Conservation (phyloP, 1,140 invertebrate species). For the Scaptomyza pallida region DNA sequence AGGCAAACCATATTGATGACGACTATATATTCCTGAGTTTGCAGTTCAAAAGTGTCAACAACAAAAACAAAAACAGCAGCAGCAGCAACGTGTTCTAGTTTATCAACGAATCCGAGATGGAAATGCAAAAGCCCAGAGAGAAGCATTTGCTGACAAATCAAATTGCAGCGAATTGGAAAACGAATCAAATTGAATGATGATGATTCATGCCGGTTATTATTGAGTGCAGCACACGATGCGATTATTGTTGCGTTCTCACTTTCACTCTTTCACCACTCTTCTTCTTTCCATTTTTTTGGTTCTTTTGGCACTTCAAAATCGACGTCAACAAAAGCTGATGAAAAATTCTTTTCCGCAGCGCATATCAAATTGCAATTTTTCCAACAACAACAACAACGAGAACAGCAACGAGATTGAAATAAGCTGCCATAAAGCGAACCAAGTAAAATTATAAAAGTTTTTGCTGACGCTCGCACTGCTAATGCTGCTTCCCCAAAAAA, state of each 20-base stretch:
- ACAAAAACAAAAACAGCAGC: neutral
- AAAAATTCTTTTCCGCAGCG: constrained; percentile 30
- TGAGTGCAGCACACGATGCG: constrained; percentile 3
- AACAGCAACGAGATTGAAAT: neutral
- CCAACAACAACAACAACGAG: constrained; percentile 13
- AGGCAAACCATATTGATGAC: neutral
- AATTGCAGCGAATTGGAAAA: constrained; percentile 8
- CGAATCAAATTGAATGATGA: constrained; percentile 4
- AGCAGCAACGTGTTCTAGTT: neutral
- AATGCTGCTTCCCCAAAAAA: constrained; percentile 5
- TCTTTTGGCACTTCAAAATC: constrained; percentile 17
- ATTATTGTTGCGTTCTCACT: constrained; percentile 2
- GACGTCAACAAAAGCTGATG: constrained; percentile 6
- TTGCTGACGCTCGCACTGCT: constrained; percentile 13
- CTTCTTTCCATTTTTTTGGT: neutral
- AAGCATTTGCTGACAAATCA: constrained; percentile 17
- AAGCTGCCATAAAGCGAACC: constrained; percentile 37
- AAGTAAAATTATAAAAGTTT: constrained; percentile 68
- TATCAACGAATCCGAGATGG: neutral
- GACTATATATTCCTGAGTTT: neutral
- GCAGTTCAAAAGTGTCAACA: constrained; percentile 8
- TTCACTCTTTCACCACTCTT: neutral
- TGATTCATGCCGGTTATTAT: constrained; percentile 13
- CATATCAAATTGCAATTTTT: constrained; percentile 64
- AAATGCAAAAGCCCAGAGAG: constrained; percentile 1